Evolutionary conservation across 1,140 invertebrate genomes (phyloP).

Genomic region (Patella vulgata): DNA sequence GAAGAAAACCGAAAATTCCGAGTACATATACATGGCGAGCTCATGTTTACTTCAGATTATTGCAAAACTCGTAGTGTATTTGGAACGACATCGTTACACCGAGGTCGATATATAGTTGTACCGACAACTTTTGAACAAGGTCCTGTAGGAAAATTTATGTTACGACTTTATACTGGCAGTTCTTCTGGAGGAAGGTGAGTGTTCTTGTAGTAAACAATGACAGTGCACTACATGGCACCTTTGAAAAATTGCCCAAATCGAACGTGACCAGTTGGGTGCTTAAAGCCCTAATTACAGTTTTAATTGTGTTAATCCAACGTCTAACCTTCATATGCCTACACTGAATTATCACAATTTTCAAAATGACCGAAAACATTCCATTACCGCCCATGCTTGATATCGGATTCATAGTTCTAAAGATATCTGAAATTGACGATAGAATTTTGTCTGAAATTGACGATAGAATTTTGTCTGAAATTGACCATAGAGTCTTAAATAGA

Average conservation of each 20-base stretch:
- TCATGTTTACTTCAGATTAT: slow-evolving; percentile 68
- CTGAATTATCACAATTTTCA: no score
- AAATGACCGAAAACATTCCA: no score
- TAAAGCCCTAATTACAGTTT: not conserved
- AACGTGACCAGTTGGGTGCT: not conserved
- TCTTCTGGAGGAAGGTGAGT: slow-evolving; percentile 42
- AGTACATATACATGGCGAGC: slow-evolving; percentile 67
- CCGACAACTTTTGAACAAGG: slow-evolving; percentile 72
- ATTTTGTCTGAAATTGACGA: no score
- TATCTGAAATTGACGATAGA: no score
- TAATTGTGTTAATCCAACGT: not conserved
- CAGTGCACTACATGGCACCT: not conserved
- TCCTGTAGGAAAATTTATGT: slow-evolving; percentile 70
- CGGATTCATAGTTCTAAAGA: no score
- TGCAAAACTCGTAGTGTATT: slow-evolving; percentile 69
- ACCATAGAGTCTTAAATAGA: no score
- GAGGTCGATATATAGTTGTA: slow-evolving; percentile 73
- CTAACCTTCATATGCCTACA: no score
- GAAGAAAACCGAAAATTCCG: slow-evolving; percentile 72
- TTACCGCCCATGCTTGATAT: no score
- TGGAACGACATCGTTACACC: slow-evolving; percentile 54
- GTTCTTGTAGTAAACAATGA: not conserved
- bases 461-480: no score
- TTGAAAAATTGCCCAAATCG: no score
- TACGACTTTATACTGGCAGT: slow-evolving; percentile 70